A percentile compares a stretch with the other conserved stretches of the same genome.
phyloP scores from a whole-genome alignment of 1,140 invertebrate species.

The Trypoxylus dichotomus region DNA sequence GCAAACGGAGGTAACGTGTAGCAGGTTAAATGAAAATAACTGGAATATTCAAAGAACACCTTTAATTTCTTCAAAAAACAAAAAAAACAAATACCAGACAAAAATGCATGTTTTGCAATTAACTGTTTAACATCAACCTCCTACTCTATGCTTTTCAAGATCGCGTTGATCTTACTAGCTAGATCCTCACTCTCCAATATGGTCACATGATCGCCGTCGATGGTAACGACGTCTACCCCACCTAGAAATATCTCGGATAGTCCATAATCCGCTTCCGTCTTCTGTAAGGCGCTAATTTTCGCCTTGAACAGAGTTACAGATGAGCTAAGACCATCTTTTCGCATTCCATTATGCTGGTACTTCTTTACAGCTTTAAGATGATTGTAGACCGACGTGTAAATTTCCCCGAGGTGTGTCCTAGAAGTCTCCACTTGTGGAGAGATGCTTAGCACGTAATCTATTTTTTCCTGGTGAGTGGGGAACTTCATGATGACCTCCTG shows the following conservation, averaged over 20 bases:
- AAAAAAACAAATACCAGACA: too few relatives aligned
- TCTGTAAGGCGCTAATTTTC: slow-evolving; percentile 55
- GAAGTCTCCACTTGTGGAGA: background rate
- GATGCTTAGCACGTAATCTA: background rate
- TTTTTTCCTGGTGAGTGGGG: background rate
- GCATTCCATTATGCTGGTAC: slow-evolving; percentile 56
- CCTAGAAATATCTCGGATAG: slow-evolving; percentile 58
- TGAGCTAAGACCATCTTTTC: slow-evolving; percentile 56
- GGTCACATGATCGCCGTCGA: too few relatives aligned
- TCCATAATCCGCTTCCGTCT: slow-evolving; percentile 66
- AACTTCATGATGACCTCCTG: slow-evolving; percentile 43
- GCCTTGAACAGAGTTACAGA: slow-evolving; percentile 63
- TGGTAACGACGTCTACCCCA: slow-evolving; percentile 57
- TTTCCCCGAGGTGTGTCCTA: background rate
- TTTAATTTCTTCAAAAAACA: too few relatives aligned
- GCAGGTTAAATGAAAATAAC: too few relatives aligned
- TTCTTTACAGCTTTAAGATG: slow-evolving; percentile 61
- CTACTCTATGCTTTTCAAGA: too few relatives aligned
- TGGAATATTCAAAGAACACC: too few relatives aligned
- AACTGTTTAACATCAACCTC: too few relatives aligned
- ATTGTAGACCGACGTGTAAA: slow-evolving; percentile 51
- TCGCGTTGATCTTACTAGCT: too few relatives aligned
- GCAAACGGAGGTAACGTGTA: too few relatives aligned
- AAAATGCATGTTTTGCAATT: too few relatives aligned
- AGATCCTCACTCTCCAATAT: too few relatives aligned